phyloP scores from a whole-genome alignment of 2,797 vertebrate species.

The Sparus aurata region DNA sequence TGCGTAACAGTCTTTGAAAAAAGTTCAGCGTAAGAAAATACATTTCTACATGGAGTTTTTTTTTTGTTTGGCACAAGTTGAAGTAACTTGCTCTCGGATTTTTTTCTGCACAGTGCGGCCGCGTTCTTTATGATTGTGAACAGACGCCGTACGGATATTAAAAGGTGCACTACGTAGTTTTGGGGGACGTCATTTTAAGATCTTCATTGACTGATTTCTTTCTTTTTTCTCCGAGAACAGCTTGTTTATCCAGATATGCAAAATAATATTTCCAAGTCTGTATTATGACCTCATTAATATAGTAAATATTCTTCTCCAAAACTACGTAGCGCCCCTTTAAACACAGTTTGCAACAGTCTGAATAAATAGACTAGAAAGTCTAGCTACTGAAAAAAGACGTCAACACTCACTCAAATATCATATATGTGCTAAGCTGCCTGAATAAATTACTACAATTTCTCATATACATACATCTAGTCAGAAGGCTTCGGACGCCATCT shows the following conservation, averaged over 20 bases:
- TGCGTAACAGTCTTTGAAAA: slow-evolving; percentile 46
- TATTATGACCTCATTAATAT: too few relatives aligned
- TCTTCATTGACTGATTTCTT: too few relatives aligned
- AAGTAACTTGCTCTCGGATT: slow-evolving; percentile 32
- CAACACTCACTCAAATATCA: slow-evolving; percentile 37
- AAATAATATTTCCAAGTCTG: too few relatives aligned
- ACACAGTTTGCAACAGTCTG: slow-evolving; percentile 13
- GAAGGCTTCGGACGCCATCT: slow-evolving; percentile 25
- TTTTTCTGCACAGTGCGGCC: slow-evolving; percentile 11
- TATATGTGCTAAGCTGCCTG: slow-evolving; percentile 69
- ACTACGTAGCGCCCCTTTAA: too few relatives aligned
- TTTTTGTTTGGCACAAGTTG: slow-evolving; percentile 51
- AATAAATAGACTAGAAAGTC: slow-evolving; percentile 20
- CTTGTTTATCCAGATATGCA: too few relatives aligned
- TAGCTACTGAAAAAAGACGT: slow-evolving; percentile 32
- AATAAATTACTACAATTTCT: slow-evolving; percentile 64
- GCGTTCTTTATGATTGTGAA: slow-evolving; percentile 9
- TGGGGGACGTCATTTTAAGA: too few relatives aligned
- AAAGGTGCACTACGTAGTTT: too few relatives aligned
- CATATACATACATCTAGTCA: slow-evolving; percentile 59
- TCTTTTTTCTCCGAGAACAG: too few relatives aligned
- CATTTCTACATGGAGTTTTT: slow-evolving; percentile 24
- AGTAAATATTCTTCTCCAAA: too few relatives aligned
- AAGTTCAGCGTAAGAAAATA: slow-evolving; percentile 62
- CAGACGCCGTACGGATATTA: slow-evolving; percentile 7